Conservation (phyloP, 2,888 invertebrate genomes). For the Hartigia nigra region DNA sequence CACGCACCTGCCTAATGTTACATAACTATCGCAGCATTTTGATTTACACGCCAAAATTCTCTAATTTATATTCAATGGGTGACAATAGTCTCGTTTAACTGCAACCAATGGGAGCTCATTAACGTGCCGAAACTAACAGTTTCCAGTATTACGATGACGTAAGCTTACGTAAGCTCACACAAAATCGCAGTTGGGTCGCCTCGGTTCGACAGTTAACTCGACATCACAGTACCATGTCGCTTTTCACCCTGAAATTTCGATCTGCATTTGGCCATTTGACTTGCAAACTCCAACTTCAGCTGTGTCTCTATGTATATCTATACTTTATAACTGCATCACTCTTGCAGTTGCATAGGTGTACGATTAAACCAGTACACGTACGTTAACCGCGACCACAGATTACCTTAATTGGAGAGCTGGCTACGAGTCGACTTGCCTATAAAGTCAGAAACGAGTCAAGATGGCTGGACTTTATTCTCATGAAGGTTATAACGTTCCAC, state of each 20-base stretch:
- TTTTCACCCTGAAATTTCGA: background rate
- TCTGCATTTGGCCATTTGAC: conserved; percentile 21
- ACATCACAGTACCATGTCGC: background rate
- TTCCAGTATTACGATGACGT: background rate
- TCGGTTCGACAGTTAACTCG: conserved; percentile 19
- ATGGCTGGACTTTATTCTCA: background rate
- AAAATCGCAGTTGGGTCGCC: background rate
- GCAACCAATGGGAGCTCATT: background rate
- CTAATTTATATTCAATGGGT: background rate
- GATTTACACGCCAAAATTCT: background rate
- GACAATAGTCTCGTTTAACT: background rate
- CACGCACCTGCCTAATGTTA: background rate
- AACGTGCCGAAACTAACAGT: background rate
- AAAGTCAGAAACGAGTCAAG: background rate
- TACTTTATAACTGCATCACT: background rate
- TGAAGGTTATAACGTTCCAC: background rate
- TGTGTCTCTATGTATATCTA: no score
- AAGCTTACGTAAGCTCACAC: background rate
- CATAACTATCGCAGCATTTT: background rate
- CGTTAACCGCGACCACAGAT: background rate
- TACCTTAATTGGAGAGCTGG: background rate
- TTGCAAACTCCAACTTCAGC: conserved; percentile 18
- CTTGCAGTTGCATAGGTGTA: background rate
- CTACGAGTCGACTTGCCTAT: background rate
- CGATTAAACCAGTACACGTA: background rate